Conservation (phyloP, 2,888 invertebrate species). For the Yponomeuta evonymella region DNA sequence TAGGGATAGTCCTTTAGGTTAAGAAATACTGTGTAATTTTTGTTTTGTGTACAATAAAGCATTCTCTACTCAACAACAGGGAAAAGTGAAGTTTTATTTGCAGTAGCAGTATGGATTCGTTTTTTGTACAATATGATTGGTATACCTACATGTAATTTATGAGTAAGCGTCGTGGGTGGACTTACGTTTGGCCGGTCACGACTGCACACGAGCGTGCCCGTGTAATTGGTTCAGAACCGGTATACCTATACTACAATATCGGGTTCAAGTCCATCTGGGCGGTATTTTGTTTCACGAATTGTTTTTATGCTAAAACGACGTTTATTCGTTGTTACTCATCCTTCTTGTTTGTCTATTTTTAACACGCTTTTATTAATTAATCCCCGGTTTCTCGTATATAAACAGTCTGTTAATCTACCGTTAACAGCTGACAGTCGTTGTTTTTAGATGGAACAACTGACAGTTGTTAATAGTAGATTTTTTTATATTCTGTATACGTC, state of each 20-base stretch:
- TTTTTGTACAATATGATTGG: not conserved
- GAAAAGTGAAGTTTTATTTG: not conserved
- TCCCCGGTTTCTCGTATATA: no score
- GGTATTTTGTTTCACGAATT: not conserved
- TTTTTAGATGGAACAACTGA: no score
- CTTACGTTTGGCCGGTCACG: not conserved
- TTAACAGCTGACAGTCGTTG: no score
- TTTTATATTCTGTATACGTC: no score
- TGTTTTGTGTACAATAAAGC: no score
- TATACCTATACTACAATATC: not conserved
- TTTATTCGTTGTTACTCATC: no score
- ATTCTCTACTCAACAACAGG: not conserved
- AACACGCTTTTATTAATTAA: no score
- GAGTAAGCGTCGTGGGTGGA: conserved; percentile 2
- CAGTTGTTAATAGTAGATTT: no score
- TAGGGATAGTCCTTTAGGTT: no score
- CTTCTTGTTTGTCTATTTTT: no score
- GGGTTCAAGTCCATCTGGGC: not conserved
- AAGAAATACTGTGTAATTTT: no score
- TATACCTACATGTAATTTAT: not conserved
- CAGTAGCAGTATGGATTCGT: not conserved
- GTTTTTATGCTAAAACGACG: not conserved
- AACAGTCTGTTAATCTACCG: no score
- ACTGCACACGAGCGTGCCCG: conserved; percentile 1
- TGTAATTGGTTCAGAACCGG: conserved; percentile 1